Conservation (phyloP, 2,888 invertebrate species). For the Mythimna lalbum region DNA sequence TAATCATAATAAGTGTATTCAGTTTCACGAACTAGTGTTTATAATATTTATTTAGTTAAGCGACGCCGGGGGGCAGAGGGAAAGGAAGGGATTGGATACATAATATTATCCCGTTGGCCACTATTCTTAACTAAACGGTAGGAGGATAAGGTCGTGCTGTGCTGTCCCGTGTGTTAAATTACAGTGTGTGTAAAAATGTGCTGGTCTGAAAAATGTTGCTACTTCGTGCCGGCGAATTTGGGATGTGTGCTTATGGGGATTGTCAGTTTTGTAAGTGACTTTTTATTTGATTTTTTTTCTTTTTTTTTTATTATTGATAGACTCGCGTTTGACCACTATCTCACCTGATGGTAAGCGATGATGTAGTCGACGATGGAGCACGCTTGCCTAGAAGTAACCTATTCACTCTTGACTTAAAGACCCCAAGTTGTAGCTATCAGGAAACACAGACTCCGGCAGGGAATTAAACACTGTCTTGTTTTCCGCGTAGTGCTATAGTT, state of each 20-base stretch:
- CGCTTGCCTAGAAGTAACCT: no score
- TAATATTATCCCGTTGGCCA: constrained; percentile 36
- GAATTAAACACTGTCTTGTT: no score
- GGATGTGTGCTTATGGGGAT: constrained; percentile 61
- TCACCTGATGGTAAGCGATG: no score
- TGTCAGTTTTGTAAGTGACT: constrained; percentile 63
- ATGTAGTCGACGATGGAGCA: no score
- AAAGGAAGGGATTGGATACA: constrained; percentile 24
- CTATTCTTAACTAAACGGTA: background rate
- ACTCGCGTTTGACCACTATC: no score
- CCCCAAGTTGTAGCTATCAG: no score
- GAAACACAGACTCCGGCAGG: no score
- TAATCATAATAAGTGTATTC: constrained; percentile 52
- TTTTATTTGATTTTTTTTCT: background rate
- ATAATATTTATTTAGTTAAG: constrained; percentile 33
- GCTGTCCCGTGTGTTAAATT: background rate
- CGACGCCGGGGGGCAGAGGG: background rate
- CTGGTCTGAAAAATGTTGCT: constrained; percentile 60
- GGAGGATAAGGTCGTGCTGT: constrained; percentile 19
- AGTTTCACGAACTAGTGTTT: constrained; percentile 58
- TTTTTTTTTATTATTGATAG: no score
- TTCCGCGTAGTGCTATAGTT: no score
- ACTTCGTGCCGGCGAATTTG: constrained; percentile 55
- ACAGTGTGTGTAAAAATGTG: constrained; percentile 46
- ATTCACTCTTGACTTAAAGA: no score